Evolutionary conservation across 2,113 vertebrate species (phyloP), one percentile per base, ranked within the genome.

Genomic region (Hymenochirus boettgeri): DNA sequence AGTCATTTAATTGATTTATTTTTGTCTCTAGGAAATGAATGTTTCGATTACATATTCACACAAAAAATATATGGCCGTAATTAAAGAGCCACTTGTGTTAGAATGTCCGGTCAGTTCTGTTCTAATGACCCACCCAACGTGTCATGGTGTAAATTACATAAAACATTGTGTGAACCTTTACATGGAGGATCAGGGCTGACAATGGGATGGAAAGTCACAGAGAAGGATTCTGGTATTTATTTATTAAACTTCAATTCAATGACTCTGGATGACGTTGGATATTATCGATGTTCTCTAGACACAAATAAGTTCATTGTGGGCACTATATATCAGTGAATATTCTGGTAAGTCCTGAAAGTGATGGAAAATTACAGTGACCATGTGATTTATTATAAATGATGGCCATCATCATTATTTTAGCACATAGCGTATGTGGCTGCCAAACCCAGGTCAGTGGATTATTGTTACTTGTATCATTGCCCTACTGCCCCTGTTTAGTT

Each of bases 131-230:
- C n/a, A n/a, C 47, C 60, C 29, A 31, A 18, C 1, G 29, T 62
- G n/a, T 51, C 60, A 13, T 62, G 60, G 60, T 52, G 60, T 22
- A n/a, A 62, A 10, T 15, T 18, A 9, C 5, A 24, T 2, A 15
- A 35, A 31, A 13, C 3, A 4, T n/a, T 9, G 9, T 51, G 60
- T 15, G 5, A 62, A 15, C 5, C 47, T 35, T 5, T 62, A 17
- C 9, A 12, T 17, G 2, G 12, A 5, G n/a, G 18, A 12, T 21
- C 8, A 2, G 12, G 21, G 15, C 21, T 61, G 19, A 31, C 29
- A 2, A 22, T 4, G 7, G 11, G 23, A 17, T 61, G 59, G 59
- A 27, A 35, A 0, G 7, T 2, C 1, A n/a, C 3, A 2, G 7
- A 21, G 19, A 22, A 35, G 11, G 5, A 2, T 9, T 5, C 21